Evolutionary conservation across 2,888 invertebrate species (phyloP).

Genomic region (Heliconius erato): DNA sequence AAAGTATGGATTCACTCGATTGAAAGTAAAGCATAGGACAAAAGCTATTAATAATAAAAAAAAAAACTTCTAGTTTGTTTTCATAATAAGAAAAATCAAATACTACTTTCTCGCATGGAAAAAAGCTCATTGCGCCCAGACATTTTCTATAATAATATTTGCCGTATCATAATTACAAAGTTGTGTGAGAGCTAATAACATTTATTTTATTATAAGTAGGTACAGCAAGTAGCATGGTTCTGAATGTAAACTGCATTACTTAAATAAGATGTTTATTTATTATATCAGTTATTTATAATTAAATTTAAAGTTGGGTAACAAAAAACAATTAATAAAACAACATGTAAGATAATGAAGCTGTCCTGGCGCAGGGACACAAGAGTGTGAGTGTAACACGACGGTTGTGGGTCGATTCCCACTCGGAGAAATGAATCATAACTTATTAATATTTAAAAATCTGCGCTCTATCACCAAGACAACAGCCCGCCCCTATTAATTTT

Average conservation of each 20-base stretch:
- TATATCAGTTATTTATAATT: background rate
- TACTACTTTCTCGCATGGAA: conserved; percentile 24
- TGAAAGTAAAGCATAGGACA: background rate
- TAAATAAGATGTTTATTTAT: background rate
- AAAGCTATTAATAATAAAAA: background rate
- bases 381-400: too few species aligned
- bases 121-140: background rate
- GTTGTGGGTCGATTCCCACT: too few species aligned
- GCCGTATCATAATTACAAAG: conserved; percentile 24
- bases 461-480: too few species aligned
- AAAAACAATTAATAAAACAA: background rate
- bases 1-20: background rate
- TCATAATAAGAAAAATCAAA: conserved; percentile 22
- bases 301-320: background rate
- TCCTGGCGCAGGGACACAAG: too few species aligned
- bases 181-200: conserved; percentile 14
- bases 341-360: background rate
- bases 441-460: too few species aligned
- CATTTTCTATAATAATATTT: conserved; percentile 26
- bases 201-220: background rate
- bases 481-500: too few species aligned
- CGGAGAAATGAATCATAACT: too few species aligned
- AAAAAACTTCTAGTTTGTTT: conserved; percentile 2
- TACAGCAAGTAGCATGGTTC: background rate
- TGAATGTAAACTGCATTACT: background rate